phyloP scores from a whole-genome alignment of 2,113 vertebrate species.

The Lanius ludovicianus region DNA sequence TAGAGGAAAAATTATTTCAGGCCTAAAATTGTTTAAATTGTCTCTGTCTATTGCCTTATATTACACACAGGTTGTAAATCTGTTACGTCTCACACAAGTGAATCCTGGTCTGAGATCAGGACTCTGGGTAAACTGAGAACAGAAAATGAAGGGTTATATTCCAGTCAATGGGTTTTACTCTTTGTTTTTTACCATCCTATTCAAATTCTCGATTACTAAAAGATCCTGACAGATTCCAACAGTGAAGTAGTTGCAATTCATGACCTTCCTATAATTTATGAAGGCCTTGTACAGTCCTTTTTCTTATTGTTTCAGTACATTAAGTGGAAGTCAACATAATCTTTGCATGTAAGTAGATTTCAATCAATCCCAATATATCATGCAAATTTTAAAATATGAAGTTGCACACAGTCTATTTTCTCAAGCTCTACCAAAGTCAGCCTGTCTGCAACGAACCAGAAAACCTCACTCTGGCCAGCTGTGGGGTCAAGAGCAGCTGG shows the following conservation, averaged over 20 bases:
- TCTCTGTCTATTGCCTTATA: neutral
- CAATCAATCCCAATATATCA: neutral
- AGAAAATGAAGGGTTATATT: neutral
- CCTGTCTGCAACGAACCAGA: neutral
- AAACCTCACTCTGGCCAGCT: neutral
- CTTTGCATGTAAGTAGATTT: neutral
- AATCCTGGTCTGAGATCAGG: neutral
- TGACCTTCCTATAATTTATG: neutral
- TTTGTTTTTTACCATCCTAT: neutral
- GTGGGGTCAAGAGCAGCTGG: neutral
- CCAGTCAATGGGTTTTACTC: neutral
- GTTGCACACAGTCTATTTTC: neutral
- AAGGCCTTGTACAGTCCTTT: neutral
- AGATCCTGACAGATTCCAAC: neutral
- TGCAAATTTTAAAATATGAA: neutral
- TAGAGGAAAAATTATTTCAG: neutral
- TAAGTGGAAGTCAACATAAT: neutral
- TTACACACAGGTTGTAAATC: neutral
- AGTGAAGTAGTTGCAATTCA: neutral
- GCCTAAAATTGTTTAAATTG: neutral
- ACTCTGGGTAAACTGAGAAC: neutral
- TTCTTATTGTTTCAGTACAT: neutral
- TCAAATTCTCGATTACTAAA: neutral
- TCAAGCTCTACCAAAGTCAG: neutral
- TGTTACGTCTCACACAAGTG: neutral